Evolutionary conservation across 2,888 invertebrate genomes (phyloP).

Genomic region (Steromphala cineraria): DNA sequence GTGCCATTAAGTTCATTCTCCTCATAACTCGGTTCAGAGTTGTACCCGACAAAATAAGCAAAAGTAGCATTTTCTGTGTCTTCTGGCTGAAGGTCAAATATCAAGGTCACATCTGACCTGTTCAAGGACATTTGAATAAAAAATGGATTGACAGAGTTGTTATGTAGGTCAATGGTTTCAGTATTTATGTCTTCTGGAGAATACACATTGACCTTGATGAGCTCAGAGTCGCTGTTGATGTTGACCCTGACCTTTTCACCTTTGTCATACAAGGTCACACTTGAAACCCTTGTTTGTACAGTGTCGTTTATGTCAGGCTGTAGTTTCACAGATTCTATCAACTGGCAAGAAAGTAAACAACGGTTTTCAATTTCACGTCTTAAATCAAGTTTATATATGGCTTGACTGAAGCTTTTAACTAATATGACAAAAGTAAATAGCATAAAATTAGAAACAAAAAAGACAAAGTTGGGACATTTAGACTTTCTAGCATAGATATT

Average conservation of each 20-base stretch:
- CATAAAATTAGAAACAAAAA: too few relatives aligned
- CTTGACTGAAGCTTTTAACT: too few relatives aligned
- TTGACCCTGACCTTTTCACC: constrained; percentile 14
- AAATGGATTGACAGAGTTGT: constrained; percentile 21
- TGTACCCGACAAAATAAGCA: constrained; percentile 28
- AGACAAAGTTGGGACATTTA: too few relatives aligned
- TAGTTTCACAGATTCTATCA: constrained; percentile 32
- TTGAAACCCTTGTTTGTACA: constrained; percentile 18
- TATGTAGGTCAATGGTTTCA: constrained; percentile 8
- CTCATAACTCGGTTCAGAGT: neutral
- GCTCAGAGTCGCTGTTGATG: neutral
- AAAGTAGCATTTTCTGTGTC: constrained; percentile 8
- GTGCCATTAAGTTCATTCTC: constrained; percentile 23
- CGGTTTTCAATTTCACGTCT: too few relatives aligned
- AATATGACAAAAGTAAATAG: too few relatives aligned
- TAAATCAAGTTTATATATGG: too few relatives aligned
- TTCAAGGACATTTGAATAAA: constrained; percentile 27
- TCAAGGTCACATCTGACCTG: constrained; percentile 21
- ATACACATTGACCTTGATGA: constrained; percentile 20
- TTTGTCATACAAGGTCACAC: constrained; percentile 18
- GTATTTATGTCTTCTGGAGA: neutral
- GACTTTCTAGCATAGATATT: too few relatives aligned
- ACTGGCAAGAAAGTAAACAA: constrained; percentile 10
- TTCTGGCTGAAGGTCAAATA: constrained; percentile 20
- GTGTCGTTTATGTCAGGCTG: constrained; percentile 20